Percentiles rank a stretch among this genome's conserved stretches.
Evolutionary conservation across 1,140 invertebrate species (phyloP).

Genomic region (Zaprionus nigranus): DNA sequence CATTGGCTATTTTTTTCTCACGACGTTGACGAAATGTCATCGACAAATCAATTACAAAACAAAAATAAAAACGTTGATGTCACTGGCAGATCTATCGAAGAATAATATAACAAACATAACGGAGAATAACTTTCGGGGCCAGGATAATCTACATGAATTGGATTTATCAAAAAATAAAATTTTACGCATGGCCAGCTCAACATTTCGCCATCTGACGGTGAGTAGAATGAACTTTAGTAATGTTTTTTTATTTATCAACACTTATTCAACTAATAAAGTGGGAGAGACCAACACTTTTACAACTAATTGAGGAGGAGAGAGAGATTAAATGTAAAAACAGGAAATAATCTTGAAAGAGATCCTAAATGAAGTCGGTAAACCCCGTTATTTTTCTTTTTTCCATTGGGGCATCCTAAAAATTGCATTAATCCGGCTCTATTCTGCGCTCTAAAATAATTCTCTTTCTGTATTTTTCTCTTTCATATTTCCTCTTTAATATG

Average conservation of each 20-base stretch:
- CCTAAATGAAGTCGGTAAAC: background rate
- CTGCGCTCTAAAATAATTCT: background rate
- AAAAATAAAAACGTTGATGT: constrained; percentile 16
- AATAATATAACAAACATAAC: constrained; percentile 91
- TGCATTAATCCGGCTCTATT: background rate
- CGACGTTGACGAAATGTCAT: constrained; percentile 24
- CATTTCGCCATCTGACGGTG: constrained; percentile 88
- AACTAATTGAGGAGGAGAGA: too few species aligned
- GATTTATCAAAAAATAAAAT: constrained; percentile 94
- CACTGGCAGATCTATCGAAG: constrained; percentile 87
- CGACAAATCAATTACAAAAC: constrained; percentile 9
- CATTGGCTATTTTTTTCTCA: constrained; percentile 11
- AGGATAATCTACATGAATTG: constrained; percentile 91
- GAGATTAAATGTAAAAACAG: background rate
- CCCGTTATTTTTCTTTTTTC: background rate
- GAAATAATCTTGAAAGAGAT: background rate
- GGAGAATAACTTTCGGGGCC: constrained; percentile 91
- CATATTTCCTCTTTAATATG: constrained; percentile 15
- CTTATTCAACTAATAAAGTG: background rate
- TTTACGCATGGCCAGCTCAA: constrained; percentile 89
- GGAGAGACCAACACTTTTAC: too few species aligned
- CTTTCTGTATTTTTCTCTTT: background rate
- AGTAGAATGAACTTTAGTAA: constrained; percentile 41
- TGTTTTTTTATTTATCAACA: background rate
- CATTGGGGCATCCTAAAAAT: background rate